A percentile compares a stretch with the other conserved stretches of the same genome.
phyloP scores from a whole-genome alignment of 1,140 invertebrate genomes.

The Neuroterus valhalla region DNA sequence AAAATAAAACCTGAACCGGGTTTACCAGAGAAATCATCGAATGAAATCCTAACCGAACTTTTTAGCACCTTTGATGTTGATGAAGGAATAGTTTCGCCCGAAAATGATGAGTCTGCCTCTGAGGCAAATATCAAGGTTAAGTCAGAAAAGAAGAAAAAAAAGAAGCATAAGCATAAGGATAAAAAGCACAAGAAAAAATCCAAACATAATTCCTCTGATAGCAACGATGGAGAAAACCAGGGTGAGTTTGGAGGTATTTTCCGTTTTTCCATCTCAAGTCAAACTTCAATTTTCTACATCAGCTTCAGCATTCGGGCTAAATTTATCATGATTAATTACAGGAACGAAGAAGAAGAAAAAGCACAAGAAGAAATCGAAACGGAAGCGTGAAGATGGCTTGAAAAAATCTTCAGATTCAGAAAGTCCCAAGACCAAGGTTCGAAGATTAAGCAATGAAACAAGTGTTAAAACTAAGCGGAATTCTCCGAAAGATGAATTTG shows the following conservation, averaged over 20 bases:
- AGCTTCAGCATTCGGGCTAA: not conserved
- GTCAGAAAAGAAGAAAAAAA: slow-evolving; percentile 75
- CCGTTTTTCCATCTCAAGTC: not conserved
- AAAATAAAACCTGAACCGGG: slow-evolving; percentile 74
- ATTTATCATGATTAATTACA: slow-evolving; percentile 35
- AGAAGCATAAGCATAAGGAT: slow-evolving; percentile 76
- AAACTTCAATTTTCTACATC: not conserved
- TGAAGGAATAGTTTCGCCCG: slow-evolving; percentile 38
- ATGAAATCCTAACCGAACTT: slow-evolving; percentile 86
- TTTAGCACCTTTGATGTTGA: slow-evolving; percentile 83
- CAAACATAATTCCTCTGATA: slow-evolving; percentile 73
- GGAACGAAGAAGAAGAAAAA: slow-evolving; percentile 76
- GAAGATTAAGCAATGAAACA: slow-evolving; percentile 42
- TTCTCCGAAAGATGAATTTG: slow-evolving; percentile 42
- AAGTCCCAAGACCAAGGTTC: slow-evolving; percentile 42
- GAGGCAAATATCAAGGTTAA: slow-evolving; percentile 69
- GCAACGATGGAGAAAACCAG: slow-evolving; percentile 69
- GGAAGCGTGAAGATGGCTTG: slow-evolving; percentile 72
- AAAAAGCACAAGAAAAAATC: slow-evolving; percentile 75
- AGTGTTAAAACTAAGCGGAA: slow-evolving; percentile 14
- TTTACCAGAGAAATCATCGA: slow-evolving; percentile 80
- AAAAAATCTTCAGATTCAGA: slow-evolving; percentile 66
- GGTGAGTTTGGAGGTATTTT: slow-evolving; percentile 52
- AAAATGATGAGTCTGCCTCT: slow-evolving; percentile 46
- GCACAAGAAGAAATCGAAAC: slow-evolving; percentile 76